These are phyloP conservation scores for Ischnura elegans DNA, from an alignment of 2,888 invertebrate genomes.

Conservation along the genomic window DNA sequence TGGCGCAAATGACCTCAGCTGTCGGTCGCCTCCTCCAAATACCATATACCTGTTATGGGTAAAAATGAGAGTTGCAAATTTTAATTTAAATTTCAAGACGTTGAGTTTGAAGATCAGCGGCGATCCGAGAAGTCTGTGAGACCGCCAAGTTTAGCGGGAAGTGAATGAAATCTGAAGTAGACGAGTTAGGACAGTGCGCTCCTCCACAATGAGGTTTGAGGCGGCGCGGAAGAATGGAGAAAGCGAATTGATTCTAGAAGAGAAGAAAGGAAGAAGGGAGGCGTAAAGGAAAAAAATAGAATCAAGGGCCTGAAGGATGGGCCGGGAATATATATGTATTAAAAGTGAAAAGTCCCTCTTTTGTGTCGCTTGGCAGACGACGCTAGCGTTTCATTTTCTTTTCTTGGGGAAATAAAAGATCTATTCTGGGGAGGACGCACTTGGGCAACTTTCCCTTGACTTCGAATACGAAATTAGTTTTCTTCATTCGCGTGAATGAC, in stretches of 20 bases:
- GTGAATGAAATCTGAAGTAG: background rate
- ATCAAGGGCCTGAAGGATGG: background rate
- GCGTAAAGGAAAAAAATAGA: background rate
- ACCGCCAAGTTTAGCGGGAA: background rate
- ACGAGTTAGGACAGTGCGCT: background rate
- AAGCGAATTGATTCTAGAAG: background rate
- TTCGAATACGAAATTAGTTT: too few relatives aligned
- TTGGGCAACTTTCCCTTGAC: background rate
- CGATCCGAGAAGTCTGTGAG: background rate
- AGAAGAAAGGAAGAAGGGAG: background rate
- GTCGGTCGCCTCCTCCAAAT: too few relatives aligned
- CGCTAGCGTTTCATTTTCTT: background rate
- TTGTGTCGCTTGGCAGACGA: background rate
- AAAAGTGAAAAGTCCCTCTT: background rate
- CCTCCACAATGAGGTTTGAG: background rate
- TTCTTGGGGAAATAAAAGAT: slow-evolving; percentile 6
- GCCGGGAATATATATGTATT: background rate
- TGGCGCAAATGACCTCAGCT: too few relatives aligned
- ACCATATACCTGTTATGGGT: too few relatives aligned
- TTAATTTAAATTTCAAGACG: too few relatives aligned
- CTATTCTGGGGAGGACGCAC: background rate
- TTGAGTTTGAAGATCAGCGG: background rate
- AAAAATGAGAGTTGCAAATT: too few relatives aligned
- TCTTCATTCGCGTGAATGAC: too few relatives aligned
- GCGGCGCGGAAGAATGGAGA: background rate